These are phyloP conservation scores for Yponomeuta cagnagella DNA, from an alignment of 2,888 invertebrate genomes.

Conservation along the genomic window DNA sequence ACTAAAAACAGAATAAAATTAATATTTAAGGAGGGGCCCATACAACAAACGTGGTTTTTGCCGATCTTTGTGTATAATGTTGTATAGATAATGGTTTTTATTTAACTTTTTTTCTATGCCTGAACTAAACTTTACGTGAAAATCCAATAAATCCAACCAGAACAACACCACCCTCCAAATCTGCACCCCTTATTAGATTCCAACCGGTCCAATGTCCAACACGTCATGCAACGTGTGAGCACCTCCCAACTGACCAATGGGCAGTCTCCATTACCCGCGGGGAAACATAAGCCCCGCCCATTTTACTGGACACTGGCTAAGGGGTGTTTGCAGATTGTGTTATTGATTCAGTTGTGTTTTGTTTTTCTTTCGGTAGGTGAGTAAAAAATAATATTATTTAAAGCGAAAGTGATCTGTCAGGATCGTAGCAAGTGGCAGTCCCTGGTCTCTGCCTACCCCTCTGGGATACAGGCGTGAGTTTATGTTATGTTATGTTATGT, in stretches of 20 bases:
- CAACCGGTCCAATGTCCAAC: conserved; percentile 8
- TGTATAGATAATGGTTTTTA: no score
- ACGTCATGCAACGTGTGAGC: conserved; percentile 3
- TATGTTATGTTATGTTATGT: no score
- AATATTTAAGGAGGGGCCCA: no score
- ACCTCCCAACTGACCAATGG: conserved; percentile 47
- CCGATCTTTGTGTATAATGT: no score
- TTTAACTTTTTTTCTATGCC: no score
- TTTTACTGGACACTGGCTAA: conserved; percentile 8
- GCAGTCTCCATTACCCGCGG: conserved; percentile 25
- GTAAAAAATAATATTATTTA: no score
- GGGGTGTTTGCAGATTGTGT: background rate
- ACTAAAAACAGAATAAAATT: no score
- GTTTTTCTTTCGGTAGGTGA: background rate
- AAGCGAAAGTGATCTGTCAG: no score
- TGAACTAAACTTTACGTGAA: background rate
- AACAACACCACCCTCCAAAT: background rate
- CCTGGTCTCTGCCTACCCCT: no score
- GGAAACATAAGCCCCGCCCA: conserved; percentile 10
- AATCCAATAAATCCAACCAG: background rate
- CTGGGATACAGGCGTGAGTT: no score
- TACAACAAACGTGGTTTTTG: no score
- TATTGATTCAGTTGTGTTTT: background rate
- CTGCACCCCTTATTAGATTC: conserved; percentile 12
- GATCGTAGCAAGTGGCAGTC: no score